Evolutionary conservation across 2,113 vertebrate species (phyloP).

Genomic region (Rhea pennata): DNA sequence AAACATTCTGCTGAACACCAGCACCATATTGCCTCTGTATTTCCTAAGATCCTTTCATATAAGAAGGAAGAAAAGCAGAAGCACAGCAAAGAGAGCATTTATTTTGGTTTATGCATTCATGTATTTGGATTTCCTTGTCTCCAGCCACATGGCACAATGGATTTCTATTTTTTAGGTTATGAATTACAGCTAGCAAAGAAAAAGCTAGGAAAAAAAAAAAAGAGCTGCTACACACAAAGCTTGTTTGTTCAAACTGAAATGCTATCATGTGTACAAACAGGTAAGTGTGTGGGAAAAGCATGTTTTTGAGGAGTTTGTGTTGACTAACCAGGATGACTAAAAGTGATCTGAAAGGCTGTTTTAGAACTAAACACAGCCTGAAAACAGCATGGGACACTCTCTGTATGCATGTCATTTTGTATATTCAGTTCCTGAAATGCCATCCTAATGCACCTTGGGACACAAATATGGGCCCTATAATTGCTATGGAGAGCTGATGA

Average conservation of each 20-base stretch:
- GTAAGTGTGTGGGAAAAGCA: fast-evolving
- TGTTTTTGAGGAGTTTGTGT: background rate
- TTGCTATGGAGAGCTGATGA: background rate
- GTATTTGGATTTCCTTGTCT: background rate
- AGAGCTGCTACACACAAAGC: background rate
- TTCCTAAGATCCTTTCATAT: background rate
- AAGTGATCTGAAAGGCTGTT: background rate
- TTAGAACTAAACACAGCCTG: background rate
- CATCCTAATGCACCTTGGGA: background rate
- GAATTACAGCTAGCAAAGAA: background rate
- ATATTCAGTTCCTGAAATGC: background rate
- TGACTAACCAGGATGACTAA: background rate
- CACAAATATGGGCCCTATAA: background rate
- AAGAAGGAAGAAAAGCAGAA: background rate
- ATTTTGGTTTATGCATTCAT: background rate
- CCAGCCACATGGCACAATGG: background rate
- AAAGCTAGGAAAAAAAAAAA: background rate
- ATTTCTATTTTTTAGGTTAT: background rate
- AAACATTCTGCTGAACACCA: background rate
- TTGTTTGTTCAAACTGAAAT: background rate
- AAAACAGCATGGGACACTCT: background rate
- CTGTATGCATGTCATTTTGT: background rate
- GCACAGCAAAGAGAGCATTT: background rate
- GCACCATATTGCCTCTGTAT: background rate
- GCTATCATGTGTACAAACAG: background rate